Conservation (phyloP, 92 coral and sea anemone genomes). For the Nematostella vectensis region DNA sequence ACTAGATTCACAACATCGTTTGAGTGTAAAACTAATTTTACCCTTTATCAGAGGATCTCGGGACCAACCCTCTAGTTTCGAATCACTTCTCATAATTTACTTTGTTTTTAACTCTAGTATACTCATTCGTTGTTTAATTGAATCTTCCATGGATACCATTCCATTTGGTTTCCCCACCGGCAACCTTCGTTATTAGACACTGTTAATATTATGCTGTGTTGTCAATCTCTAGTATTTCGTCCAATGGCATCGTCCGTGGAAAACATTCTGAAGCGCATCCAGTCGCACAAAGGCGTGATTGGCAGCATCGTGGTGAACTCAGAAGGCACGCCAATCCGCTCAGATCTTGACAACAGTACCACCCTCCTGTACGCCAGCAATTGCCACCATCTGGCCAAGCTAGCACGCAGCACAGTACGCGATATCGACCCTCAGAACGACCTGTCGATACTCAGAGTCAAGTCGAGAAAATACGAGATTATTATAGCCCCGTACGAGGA, state of each 20-base stretch:
- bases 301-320: constrained; percentile 77
- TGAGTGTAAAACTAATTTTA: too few species aligned
- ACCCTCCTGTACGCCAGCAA: constrained; percentile 46
- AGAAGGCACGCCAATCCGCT: constrained; percentile 61
- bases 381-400: constrained; percentile 38
- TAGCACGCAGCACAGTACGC: constrained; percentile 63
- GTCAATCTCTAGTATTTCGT: too few species aligned
- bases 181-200: too few species aligned
- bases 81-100: too few species aligned
- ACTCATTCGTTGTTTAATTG: too few species aligned
- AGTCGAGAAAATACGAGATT: constrained; percentile 70
- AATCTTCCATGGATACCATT: too few species aligned
- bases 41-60: too few species aligned
- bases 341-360: constrained; percentile 77
- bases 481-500: constrained; percentile 70
- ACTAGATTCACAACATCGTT: too few species aligned
- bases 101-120: too few species aligned
- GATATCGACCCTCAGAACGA: constrained; percentile 75
- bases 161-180: too few species aligned
- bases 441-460: constrained; percentile 54
- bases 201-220: too few species aligned
- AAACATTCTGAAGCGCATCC: constrained; percentile 58
- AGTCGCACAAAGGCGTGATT: constrained; percentile 46
- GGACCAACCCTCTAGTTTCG: too few species aligned
- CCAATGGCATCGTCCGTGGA: constrained; percentile 45